Percentiles rank a stretch among this genome's conserved stretches.
Conservation (phyloP, 2,113 vertebrate species). For the Paramormyrops kingsleyae region DNA sequence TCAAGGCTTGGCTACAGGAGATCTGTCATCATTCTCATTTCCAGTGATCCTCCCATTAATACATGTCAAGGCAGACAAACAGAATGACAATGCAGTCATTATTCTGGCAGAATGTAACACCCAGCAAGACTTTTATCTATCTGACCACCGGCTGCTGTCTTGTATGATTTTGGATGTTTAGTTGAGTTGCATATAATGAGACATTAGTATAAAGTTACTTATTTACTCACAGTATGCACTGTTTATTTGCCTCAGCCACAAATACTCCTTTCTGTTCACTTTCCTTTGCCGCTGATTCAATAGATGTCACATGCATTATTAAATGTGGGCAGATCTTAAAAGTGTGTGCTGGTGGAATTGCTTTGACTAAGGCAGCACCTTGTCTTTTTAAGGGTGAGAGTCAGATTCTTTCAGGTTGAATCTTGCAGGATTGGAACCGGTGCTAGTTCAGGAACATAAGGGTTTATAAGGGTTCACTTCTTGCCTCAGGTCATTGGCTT, state of each 20-base stretch:
- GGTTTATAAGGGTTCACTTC: background rate
- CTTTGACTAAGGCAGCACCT: background rate
- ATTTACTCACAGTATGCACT: background rate
- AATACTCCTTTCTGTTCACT: background rate
- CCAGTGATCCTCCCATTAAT: background rate
- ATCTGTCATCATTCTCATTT: background rate
- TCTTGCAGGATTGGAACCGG: conserved; percentile 21
- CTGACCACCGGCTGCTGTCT: background rate
- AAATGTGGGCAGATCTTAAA: background rate
- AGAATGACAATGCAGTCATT: background rate
- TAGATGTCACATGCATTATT: background rate
- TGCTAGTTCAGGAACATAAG: background rate
- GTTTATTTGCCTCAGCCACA: background rate
- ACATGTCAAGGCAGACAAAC: background rate
- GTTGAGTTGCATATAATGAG: background rate
- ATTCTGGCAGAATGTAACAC: background rate
- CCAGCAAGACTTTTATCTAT: background rate
- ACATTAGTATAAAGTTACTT: background rate
- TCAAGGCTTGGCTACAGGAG: conserved; percentile 24
- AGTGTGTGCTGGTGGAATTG: background rate
- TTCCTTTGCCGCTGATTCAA: background rate
- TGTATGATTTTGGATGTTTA: background rate
- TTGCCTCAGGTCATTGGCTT: conserved; percentile 11
- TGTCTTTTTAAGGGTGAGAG: background rate
- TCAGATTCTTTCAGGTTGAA: conserved; percentile 21